Evolutionary conservation across 2,113 vertebrate species (phyloP).

Genomic region (Hepsetus odoe): DNA sequence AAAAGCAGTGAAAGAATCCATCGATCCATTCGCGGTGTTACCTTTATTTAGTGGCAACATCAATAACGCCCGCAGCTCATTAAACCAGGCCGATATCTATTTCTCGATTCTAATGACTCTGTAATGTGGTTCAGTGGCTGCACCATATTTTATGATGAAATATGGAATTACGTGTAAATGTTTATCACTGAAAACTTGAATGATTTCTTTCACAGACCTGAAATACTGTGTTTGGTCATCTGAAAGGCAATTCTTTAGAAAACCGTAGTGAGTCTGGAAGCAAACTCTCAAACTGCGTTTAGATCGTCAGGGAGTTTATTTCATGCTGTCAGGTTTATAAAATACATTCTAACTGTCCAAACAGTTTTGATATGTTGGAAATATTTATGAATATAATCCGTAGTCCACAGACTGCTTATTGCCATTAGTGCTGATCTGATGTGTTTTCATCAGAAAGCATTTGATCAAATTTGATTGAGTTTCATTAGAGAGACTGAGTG

Average conservation of each 20-base stretch:
- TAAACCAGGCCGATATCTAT: not conserved
- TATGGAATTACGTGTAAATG: not conserved
- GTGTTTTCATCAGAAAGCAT: no score
- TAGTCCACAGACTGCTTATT: no score
- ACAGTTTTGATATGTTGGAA: no score
- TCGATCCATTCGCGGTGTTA: not conserved
- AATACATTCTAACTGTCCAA: no score
- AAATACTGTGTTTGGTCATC: not conserved
- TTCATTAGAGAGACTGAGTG: no score
- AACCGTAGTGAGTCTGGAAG: not conserved
- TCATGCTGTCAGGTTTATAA: no score
- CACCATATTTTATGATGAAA: not conserved
- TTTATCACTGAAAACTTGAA: not conserved
- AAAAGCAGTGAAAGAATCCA: not conserved
- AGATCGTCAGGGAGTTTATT: no score
- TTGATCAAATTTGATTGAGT: no score
- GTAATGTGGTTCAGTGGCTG: not conserved
- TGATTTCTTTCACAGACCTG: not conserved
- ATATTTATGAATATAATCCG: no score
- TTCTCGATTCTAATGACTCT: not conserved
- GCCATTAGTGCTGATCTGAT: no score
- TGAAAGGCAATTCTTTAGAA: not conserved
- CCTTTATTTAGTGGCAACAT: slow-evolving; percentile 3
- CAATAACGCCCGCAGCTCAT: not conserved
- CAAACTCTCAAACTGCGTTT: not conserved